A percentile compares a stretch with the other conserved stretches of the same genome.
These are phyloP conservation scores for Miichthys miiuy DNA, from an alignment of 2,797 vertebrate genomes.

Conservation along the genomic window DNA sequence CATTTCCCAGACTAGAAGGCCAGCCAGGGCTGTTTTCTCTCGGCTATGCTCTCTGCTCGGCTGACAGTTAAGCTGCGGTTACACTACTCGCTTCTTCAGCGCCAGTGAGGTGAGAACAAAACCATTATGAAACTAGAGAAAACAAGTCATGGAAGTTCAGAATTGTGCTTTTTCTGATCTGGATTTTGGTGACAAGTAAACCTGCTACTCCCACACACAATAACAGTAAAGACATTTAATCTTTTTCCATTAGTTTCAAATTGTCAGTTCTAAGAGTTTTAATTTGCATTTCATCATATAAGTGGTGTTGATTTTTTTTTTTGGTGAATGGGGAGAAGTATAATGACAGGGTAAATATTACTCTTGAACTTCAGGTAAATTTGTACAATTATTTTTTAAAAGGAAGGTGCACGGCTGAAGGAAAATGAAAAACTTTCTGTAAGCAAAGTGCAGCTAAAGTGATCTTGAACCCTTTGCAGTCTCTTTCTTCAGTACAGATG, in stretches of 20 bases:
- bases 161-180: slow-evolving; percentile 42
- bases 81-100: slow-evolving; percentile 68
- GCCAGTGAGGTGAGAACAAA: slow-evolving; percentile 80
- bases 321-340: background rate
- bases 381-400: slow-evolving; percentile 13
- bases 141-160: slow-evolving; percentile 70
- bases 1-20: slow-evolving; percentile 85
- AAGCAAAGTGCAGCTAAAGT: slow-evolving; percentile 20
- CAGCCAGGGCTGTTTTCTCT: slow-evolving; percentile 82
- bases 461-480: slow-evolving; percentile 21
- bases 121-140: slow-evolving; percentile 72
- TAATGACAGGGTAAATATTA: background rate
- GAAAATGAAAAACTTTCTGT: slow-evolving; percentile 16
- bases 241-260: background rate
- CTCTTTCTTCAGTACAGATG: slow-evolving; percentile 16
- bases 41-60: slow-evolving; percentile 72
- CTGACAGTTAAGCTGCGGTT: slow-evolving; percentile 80
- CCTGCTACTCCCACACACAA: slow-evolving; percentile 3
- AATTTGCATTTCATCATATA: slow-evolving; percentile 17
- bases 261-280: background rate
- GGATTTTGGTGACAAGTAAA: slow-evolving; percentile 44
- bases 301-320: background rate
- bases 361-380: slow-evolving; percentile 27
- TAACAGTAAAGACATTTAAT: background rate
- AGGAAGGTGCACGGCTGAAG: slow-evolving; percentile 14